Conservation (phyloP, 2,113 vertebrate species). For the Taurulus bubalis region DNA sequence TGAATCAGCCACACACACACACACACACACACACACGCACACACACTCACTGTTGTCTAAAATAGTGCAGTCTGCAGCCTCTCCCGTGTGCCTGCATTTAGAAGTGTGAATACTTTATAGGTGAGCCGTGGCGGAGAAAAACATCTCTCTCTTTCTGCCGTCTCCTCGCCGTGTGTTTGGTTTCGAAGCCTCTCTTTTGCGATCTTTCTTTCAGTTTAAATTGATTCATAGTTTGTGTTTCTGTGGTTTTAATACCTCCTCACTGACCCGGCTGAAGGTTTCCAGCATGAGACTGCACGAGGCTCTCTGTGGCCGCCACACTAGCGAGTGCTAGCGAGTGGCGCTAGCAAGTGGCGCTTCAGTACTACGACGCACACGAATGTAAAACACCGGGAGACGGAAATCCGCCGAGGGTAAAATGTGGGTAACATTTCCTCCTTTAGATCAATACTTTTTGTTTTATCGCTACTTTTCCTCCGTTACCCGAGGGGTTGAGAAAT, state of each 20-base stretch:
- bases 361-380: background rate
- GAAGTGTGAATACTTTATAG: slow-evolving; percentile 31
- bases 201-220: slow-evolving; percentile 6
- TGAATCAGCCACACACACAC: slow-evolving; percentile 18
- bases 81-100: slow-evolving; percentile 5
- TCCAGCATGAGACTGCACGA: slow-evolving; percentile 22
- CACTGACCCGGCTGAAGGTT: slow-evolving; percentile 53
- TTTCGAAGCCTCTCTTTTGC: background rate
- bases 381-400: background rate
- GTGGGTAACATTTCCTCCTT: background rate
- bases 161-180: background rate
- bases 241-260: slow-evolving; percentile 32
- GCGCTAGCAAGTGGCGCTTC: background rate
- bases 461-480: background rate
- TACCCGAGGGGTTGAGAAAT: background rate
- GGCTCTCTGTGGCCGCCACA: background rate
- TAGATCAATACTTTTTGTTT: background rate
- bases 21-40: background rate
- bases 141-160: background rate
- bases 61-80: slow-evolving; percentile 20
- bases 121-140: background rate
- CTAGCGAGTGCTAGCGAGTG: too few species aligned
- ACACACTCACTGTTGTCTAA: background rate
- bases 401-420: background rate
- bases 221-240: slow-evolving; percentile 34